A percentile compares a stretch with the other conserved stretches of the same genome.
phyloP scores from a whole-genome alignment of 2,888 invertebrate genomes.

The Perizoma affinitatum region DNA sequence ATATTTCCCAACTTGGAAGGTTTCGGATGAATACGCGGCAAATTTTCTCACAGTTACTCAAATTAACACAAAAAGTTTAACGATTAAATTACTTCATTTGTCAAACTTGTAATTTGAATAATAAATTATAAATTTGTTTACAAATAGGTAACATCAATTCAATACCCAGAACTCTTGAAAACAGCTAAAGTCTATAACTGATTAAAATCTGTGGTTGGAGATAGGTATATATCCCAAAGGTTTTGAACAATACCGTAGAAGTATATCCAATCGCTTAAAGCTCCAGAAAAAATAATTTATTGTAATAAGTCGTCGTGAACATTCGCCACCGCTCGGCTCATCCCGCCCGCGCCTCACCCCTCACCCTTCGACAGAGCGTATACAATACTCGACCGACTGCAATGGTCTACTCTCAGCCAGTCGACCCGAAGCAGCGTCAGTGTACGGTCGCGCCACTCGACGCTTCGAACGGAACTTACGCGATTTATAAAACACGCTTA shows the following conservation, averaged over 20 bases:
- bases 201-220: constrained; percentile 69
- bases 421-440: constrained; percentile 77
- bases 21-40: constrained; percentile 43
- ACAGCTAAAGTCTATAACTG: constrained; percentile 64
- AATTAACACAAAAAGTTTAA: constrained; percentile 34
- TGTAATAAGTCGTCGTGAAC: constrained; percentile 82
- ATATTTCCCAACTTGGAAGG: constrained; percentile 57
- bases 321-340: constrained; percentile 81
- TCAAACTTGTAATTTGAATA: constrained; percentile 1
- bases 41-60: constrained; percentile 47
- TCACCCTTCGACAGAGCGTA: constrained; percentile 65
- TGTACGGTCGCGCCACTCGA: constrained; percentile 78
- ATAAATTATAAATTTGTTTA: background rate
- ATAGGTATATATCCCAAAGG: constrained; percentile 41
- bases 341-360: constrained; percentile 67
- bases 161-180: constrained; percentile 29
- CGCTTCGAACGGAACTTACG: constrained; percentile 70
- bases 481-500: constrained; percentile 75
- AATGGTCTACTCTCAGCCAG: constrained; percentile 74
- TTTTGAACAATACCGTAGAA: too few relatives aligned
- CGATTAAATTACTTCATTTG: constrained; percentile 5
- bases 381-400: constrained; percentile 77
- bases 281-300: constrained; percentile 81
- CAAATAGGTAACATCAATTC: constrained; percentile 15
- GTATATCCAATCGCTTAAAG: constrained; percentile 71